phyloP scores from a whole-genome alignment of 2,888 invertebrate genomes.

The Sclerodermus sp. region DNA sequence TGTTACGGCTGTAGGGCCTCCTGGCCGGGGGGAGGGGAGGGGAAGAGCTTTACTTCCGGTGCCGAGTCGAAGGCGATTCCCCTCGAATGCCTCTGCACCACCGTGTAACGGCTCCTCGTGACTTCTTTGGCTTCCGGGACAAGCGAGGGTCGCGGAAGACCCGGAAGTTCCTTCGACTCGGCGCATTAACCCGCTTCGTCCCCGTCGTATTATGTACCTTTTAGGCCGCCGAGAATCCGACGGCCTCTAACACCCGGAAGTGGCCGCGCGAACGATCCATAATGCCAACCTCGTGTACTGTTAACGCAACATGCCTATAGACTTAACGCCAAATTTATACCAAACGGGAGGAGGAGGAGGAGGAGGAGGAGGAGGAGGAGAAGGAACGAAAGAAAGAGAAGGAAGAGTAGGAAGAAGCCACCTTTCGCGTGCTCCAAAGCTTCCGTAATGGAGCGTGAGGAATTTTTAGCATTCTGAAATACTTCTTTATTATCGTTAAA shows the following conservation, averaged over 20 bases:
- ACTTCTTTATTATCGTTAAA: too few relatives aligned
- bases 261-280: constrained; percentile 15
- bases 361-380: too few relatives aligned
- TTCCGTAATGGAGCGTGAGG: too few relatives aligned
- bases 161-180: constrained; percentile 43
- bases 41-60: too few relatives aligned
- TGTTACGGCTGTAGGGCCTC: too few relatives aligned
- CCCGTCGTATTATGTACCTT: constrained; percentile 14
- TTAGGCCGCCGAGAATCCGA: constrained; percentile 5
- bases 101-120: constrained; percentile 39
- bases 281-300: constrained; percentile 12
- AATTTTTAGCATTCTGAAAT: too few relatives aligned
- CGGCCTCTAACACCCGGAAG: constrained; percentile 16
- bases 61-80: background rate
- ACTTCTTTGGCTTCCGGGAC: constrained; percentile 50
- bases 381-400: too few relatives aligned
- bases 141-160: constrained; percentile 51
- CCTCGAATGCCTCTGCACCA: constrained; percentile 19
- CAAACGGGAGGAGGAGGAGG: too few relatives aligned
- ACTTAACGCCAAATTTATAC: constrained; percentile 14
- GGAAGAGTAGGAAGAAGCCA: too few relatives aligned
- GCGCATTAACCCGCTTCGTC: constrained; percentile 33
- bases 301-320: constrained; percentile 11
- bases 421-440: too few relatives aligned
- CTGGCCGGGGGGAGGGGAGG: too few relatives aligned